phyloP scores from a whole-genome alignment of 92 coral and sea anemone species.

The Porites evermanni region DNA sequence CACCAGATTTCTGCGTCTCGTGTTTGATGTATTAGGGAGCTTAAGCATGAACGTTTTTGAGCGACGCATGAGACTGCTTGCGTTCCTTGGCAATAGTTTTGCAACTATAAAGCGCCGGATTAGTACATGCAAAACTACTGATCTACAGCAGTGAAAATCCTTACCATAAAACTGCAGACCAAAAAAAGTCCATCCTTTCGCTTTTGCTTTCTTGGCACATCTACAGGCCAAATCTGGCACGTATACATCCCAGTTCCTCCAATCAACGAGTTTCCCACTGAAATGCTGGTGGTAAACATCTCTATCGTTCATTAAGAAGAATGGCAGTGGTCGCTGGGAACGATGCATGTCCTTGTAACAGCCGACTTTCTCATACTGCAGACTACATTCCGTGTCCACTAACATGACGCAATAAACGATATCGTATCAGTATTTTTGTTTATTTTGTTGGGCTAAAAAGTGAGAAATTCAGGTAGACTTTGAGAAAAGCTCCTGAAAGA shows the following conservation, averaged over 20 bases:
- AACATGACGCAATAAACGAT: neutral
- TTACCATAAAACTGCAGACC: conserved; percentile 76
- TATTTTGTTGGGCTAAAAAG: neutral
- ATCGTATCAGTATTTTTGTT: too few species aligned
- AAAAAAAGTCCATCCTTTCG: conserved; percentile 39
- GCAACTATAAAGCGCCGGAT: neutral
- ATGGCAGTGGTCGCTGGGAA: conserved; percentile 43
- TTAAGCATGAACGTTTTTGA: too few species aligned
- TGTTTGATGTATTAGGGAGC: too few species aligned
- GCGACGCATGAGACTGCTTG: too few species aligned
- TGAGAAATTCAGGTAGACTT: neutral
- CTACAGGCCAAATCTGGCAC: conserved; percentile 68
- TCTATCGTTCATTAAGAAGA: conserved; percentile 60
- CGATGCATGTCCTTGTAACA: conserved; percentile 44
- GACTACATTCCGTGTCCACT: conserved; percentile 1
- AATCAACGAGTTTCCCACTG: conserved; percentile 60
- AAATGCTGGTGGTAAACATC: conserved; percentile 10
- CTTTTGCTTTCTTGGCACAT: conserved; percentile 60
- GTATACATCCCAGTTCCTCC: conserved; percentile 67
- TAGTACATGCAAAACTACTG: neutral
- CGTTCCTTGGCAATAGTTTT: neutral
- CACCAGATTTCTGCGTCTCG: too few species aligned
- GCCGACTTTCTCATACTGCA: conserved; percentile 36
- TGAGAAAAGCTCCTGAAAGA: neutral
- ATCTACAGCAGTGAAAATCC: conserved; percentile 7